Base-by-base conservation (phyloP, 2,888 invertebrate species). In the Ormyrus nitidulus region DNA sequence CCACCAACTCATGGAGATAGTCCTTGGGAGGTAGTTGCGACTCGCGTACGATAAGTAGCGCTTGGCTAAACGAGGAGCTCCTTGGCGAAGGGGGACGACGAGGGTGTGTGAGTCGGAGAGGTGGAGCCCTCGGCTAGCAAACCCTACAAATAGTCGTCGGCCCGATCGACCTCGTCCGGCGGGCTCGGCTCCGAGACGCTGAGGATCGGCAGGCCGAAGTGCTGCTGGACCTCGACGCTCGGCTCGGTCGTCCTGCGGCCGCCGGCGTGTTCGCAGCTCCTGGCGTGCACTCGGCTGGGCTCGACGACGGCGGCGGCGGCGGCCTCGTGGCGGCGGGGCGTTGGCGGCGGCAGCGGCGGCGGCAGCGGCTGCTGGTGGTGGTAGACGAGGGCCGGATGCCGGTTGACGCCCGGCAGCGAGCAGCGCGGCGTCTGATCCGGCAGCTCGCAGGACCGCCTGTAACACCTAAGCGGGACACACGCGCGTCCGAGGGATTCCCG, bases 161-260 rank as follows among this genome's bases (percentile, higher is more conserved):
- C 88, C 9, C 92, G 92, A 56, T 94, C 94, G 77, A 84, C 84
- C 85, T 95, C 95, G 85, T 95, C 95, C 11, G 95, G 95, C 53
- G 95, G 95, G 19, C 95, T 95, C 0, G 95, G 95, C n/a, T 95
- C 95, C 10, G 95, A 95, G 49, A 96, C 93, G 46, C 95, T 95
- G 6, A 96, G 92, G 85, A 95, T 95, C 68, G 95, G 95, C 85
- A 96, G 91, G 58, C 95, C 95, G 83, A 94, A 94, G 85, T 94
- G 94, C 70, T 90, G 89, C 11, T 85, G 85, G 73, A 92, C 92
- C 81, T 90, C 89, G 80, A 86, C 83, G 77, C 85, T 88, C 10
- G 56, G 66, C 10, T 74, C 85, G 82, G 2, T 86, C 82, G 8
- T 86, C 4, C 74, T 19, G 13, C 46, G 48, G 86, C 48, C 79